These are phyloP conservation scores for Meloidogyne exigua DNA, from an alignment of 1,140 invertebrate genomes.

Conservation along the genomic window DNA sequence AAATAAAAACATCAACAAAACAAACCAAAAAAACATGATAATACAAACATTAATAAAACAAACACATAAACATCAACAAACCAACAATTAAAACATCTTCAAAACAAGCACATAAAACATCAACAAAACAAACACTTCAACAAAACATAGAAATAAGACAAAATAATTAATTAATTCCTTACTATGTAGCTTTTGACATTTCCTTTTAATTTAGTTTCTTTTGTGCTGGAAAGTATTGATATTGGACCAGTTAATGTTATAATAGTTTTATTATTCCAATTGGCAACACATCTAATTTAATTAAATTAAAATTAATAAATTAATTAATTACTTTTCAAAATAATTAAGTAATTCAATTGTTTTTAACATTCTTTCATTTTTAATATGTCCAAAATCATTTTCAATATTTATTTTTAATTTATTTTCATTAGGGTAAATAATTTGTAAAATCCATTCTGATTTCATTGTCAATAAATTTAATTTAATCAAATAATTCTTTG, in stretches of 20 bases:
- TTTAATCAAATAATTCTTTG: background rate
- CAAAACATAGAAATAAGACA: too few relatives aligned
- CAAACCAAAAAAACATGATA: too few relatives aligned
- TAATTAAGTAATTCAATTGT: background rate
- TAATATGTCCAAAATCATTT: background rate
- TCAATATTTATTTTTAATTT: background rate
- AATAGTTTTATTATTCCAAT: background rate
- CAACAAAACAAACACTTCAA: too few relatives aligned
- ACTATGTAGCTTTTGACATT: background rate
- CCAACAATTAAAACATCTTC: too few relatives aligned
- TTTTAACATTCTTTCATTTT: background rate
- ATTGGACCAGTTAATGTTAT: background rate
- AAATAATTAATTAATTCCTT: background rate
- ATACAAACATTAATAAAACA: too few relatives aligned
- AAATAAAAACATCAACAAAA: too few relatives aligned
- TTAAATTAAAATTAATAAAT: too few relatives aligned
- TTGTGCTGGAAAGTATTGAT: background rate
- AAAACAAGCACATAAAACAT: too few relatives aligned
- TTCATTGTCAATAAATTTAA: background rate
- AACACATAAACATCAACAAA: too few relatives aligned
- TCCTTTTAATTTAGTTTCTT: slow-evolving; percentile 2
- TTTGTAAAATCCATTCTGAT: background rate
- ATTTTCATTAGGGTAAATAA: background rate
- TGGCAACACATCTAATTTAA: background rate
- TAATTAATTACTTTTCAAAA: background rate